phyloP scores from a whole-genome alignment of 1,140 invertebrate species.

The Diabrotica undecimpunctata region DNA sequence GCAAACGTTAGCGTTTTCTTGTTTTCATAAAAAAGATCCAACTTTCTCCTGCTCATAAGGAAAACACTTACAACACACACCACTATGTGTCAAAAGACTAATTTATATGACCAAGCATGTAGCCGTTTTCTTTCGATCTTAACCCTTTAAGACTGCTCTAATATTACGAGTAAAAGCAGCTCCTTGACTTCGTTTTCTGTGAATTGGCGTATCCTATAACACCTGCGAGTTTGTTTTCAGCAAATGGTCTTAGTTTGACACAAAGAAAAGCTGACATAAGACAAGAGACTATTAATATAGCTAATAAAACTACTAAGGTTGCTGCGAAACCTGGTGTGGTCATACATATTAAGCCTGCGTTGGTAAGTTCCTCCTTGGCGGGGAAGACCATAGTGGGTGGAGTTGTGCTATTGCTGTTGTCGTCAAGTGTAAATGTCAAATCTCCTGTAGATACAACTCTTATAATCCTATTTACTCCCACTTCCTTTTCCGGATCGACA shows the following conservation, averaged over 20 bases:
- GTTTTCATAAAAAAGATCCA: too few species aligned
- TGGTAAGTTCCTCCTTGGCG: slow-evolving; percentile 50
- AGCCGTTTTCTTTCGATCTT: background rate
- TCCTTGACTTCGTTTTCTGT: slow-evolving; percentile 44
- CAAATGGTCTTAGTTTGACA: slow-evolving; percentile 68
- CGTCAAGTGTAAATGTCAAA: slow-evolving; percentile 74
- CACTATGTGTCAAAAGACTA: background rate
- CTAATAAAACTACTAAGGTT: slow-evolving; percentile 74
- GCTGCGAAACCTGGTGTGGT: slow-evolving; percentile 85
- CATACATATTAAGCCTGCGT: slow-evolving; percentile 77
- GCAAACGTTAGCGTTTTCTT: too few species aligned
- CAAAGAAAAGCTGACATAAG: slow-evolving; percentile 80
- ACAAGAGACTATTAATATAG: slow-evolving; percentile 76
- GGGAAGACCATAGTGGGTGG: slow-evolving; percentile 70
- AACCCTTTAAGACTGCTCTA: background rate
- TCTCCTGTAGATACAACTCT: slow-evolving; percentile 83
- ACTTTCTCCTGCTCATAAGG: too few species aligned
- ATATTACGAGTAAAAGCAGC: slow-evolving; percentile 54
- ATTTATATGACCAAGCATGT: slow-evolving; percentile 5
- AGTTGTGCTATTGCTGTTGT: slow-evolving; percentile 52
- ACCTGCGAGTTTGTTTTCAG: slow-evolving; percentile 52
- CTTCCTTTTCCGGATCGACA: slow-evolving; percentile 66
- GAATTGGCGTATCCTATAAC: slow-evolving; percentile 48
- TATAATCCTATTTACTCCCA: slow-evolving; percentile 79
- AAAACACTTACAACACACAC: too few species aligned